Percentiles rank a stretch among this genome's conserved stretches.
These are phyloP conservation scores for Hylaea fasciaria DNA, from an alignment of 2,888 invertebrate genomes.

Conservation along the genomic window DNA sequence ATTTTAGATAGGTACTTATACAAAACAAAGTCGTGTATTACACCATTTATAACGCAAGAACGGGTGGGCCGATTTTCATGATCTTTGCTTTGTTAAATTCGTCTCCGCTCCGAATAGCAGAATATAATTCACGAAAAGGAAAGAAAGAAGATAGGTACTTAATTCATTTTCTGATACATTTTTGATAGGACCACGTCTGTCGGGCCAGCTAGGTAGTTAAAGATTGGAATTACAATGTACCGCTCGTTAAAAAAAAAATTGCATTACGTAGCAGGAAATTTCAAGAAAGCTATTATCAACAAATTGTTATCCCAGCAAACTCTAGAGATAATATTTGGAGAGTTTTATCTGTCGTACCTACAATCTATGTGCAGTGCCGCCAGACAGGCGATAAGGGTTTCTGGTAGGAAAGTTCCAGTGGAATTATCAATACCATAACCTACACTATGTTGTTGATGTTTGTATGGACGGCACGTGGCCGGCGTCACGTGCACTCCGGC, in stretches of 20 bases:
- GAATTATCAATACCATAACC: constrained; percentile 25
- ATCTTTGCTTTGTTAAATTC: too few species aligned
- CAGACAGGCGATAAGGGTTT: constrained; percentile 1
- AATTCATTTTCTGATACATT: too few species aligned
- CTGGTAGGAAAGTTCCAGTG: constrained; percentile 31
- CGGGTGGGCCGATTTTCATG: too few species aligned
- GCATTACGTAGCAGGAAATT: neutral
- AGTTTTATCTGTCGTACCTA: neutral
- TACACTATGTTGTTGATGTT: constrained; percentile 22
- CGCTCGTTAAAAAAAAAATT: constrained; percentile 3
- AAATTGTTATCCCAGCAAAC: constrained; percentile 5
- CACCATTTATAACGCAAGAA: too few species aligned
- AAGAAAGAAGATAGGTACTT: too few species aligned
- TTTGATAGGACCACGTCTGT: too few species aligned
- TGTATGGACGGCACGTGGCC: constrained; percentile 58
- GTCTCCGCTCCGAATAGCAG: too few species aligned
- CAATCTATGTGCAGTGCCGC: neutral
- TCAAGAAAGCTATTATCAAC: constrained; percentile 3
- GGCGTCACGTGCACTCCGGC: constrained; percentile 66
- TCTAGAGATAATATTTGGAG: neutral
- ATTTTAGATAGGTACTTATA: too few species aligned
- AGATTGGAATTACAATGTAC: too few species aligned
- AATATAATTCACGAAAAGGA: too few species aligned
- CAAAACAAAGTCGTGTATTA: too few species aligned
- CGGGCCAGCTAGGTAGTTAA: too few species aligned